Percentiles rank a stretch among this genome's conserved stretches.
These are phyloP conservation scores for Apamea monoglypha DNA, from an alignment of 2,888 invertebrate species.

Conservation along the genomic window DNA sequence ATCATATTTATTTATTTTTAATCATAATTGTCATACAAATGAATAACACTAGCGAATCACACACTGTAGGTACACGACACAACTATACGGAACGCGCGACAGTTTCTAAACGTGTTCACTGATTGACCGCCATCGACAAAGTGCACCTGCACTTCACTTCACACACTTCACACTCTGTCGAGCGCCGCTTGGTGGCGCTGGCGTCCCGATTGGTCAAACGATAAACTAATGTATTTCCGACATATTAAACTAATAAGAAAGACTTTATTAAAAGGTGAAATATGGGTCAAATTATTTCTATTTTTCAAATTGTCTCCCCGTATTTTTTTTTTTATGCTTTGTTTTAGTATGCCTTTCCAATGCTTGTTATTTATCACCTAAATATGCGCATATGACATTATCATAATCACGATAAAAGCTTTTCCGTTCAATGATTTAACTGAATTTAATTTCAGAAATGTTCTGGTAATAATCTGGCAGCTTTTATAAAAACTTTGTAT, in stretches of 20 bases:
- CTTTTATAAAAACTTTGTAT: not conserved
- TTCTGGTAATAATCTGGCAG: not conserved
- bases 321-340: not conserved
- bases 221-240: no score
- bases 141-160: no score
- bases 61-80: no score
- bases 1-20: no score
- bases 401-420: not conserved
- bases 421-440: not conserved
- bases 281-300: not conserved
- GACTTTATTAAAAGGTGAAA: slow-evolving; percentile 13
- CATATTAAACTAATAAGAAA: slow-evolving; percentile 24
- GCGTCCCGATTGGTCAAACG: no score
- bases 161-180: no score
- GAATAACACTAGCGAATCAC: no score
- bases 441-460: not conserved
- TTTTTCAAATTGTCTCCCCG: not conserved
- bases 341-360: not conserved
- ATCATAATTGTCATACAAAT: no score
- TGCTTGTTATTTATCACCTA: not conserved
- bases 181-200: no score
- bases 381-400: not conserved
- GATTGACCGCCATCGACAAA: no score
- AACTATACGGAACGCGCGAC: no score
- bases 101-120: no score